Evolutionary conservation across 1,140 invertebrate genomes (phyloP).

Genomic region (Bemisia tabaci): DNA sequence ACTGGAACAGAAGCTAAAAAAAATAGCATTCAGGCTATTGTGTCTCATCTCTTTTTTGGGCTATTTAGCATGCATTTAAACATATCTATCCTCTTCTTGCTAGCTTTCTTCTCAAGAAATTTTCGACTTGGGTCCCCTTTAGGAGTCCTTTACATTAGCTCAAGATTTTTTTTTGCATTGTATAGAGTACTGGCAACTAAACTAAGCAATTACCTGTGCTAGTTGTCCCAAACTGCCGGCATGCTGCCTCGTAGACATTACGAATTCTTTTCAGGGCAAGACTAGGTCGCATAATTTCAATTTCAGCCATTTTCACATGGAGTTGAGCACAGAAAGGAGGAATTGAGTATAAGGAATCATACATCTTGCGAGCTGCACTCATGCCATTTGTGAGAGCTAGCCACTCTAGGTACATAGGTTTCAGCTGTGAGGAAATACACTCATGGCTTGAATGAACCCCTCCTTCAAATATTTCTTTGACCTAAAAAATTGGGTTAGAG

Average conservation of each 20-base stretch:
- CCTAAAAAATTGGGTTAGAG: slow-evolving; percentile 18
- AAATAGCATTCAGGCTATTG: no score
- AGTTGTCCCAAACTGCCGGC: slow-evolving; percentile 36
- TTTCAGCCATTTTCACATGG: slow-evolving; percentile 36
- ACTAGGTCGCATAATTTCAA: slow-evolving; percentile 35
- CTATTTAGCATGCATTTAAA: no score
- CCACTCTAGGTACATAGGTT: slow-evolving; percentile 37
- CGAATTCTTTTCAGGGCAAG: slow-evolving; percentile 29
- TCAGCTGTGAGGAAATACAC: slow-evolving; percentile 30
- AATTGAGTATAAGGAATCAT: slow-evolving; percentile 28
- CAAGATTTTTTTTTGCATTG: no score
- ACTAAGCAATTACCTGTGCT: slow-evolving; percentile 30
- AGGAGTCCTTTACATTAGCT: no score
- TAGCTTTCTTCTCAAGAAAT: no score
- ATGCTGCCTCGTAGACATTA: slow-evolving; percentile 33
- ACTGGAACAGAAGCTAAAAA: no score
- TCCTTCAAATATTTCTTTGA: slow-evolving; percentile 33
- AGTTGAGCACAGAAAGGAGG: slow-evolving; percentile 35
- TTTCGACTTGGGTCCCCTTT: no score
- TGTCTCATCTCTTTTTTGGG: no score
- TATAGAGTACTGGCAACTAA: no score
- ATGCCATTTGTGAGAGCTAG: slow-evolving; percentile 31
- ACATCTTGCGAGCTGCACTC: slow-evolving; percentile 31
- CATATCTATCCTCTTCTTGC: no score
- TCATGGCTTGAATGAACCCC: slow-evolving; percentile 27